A percentile compares a stretch with the other conserved stretches of the same genome.
These are phyloP conservation scores for Hypsopygia costalis DNA, from an alignment of 2,888 invertebrate species.

Conservation along the genomic window DNA sequence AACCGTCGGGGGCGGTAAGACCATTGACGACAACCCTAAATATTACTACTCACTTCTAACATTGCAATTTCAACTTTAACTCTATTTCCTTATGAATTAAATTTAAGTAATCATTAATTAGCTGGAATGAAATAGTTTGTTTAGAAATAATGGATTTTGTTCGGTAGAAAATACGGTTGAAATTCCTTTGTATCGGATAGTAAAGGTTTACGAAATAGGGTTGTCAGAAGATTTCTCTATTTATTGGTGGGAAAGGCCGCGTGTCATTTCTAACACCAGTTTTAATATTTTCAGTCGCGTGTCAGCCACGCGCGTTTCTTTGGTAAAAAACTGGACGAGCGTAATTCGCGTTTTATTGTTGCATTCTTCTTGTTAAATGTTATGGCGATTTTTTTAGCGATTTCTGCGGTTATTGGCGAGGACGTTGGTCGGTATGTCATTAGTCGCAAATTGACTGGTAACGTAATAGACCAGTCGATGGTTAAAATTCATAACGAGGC, in stretches of 20 bases:
- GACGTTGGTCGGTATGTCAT: slow-evolving; percentile 45
- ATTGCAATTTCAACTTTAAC: slow-evolving; percentile 22
- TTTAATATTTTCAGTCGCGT: slow-evolving; percentile 76
- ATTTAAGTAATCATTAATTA: neutral
- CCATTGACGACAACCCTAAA: slow-evolving; percentile 66
- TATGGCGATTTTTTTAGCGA: slow-evolving; percentile 49
- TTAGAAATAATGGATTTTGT: neutral
- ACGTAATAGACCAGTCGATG: slow-evolving; percentile 15
- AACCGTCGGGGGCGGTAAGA: slow-evolving; percentile 77
- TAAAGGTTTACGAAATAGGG: slow-evolving; percentile 41
- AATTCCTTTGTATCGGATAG: slow-evolving; percentile 16
- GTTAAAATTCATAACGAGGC: neutral
- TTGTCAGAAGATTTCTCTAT: slow-evolving; percentile 62
- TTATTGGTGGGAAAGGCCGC: slow-evolving; percentile 79
- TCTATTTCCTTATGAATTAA: slow-evolving; percentile 9
- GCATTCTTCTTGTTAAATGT: slow-evolving; percentile 73
- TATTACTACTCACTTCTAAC: slow-evolving; percentile 29
- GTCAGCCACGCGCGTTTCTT: slow-evolving; percentile 61
- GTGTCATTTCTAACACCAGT: slow-evolving; percentile 79
- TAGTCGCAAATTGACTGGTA: slow-evolving; percentile 58
- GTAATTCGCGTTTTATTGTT: slow-evolving; percentile 76
- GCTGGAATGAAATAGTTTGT: neutral
- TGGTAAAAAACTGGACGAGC: slow-evolving; percentile 75
- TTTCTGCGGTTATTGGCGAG: slow-evolving; percentile 61
- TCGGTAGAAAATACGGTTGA: slow-evolving; percentile 10